Evolutionary conservation across 2,888 invertebrate species (phyloP), one percentile per base, ranked within the genome.

Genomic region (Camptogramma bilineatum): DNA sequence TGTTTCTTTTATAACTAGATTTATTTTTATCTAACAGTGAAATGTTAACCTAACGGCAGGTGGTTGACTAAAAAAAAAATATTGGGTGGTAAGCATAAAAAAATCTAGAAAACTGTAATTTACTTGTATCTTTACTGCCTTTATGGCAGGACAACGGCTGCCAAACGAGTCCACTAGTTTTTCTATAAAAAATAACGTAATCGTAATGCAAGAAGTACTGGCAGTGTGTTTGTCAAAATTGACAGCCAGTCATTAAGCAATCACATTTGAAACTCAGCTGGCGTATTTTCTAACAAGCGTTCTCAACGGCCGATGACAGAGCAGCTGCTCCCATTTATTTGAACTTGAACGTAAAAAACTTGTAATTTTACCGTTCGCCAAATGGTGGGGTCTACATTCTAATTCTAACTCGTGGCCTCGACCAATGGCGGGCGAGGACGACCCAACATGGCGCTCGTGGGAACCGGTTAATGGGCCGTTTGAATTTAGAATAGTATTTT

Each of bases 401-500:
- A 92, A 93, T 93, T 91, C 91, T 91, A 91, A 88, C 90, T 83
- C 79, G 80, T 75, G 89, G 88, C 90, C 90, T 89, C 90, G 86
- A 82, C 93, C 93, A 93, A 93, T 93, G 81, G 88, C 90, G 85
- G 86, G 82, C 91, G 90, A 90, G 92, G 90, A 91, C 91, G 90
- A 87, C 73, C 84, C 86, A 92, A 90, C 86, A 92, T 92, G 93
- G 92, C 92, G 87, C 87, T 85, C 91, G 91, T 92, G 92, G 90
- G 92, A 92, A 92, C 91, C 91, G 88, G 90, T 91, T 93, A 89
- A 91, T 91, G 87, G 91, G 83, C 87, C 85, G 88, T 92, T 93
- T 91, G 91, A 91, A 91, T 91, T 92, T 91, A 92, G 90, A 92
- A 92, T 91, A 88, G 88, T 86, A 88, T 92, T 92, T 92, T 92